phyloP scores from a whole-genome alignment of 2,888 invertebrate genomes.

The Cephus spinipes region DNA sequence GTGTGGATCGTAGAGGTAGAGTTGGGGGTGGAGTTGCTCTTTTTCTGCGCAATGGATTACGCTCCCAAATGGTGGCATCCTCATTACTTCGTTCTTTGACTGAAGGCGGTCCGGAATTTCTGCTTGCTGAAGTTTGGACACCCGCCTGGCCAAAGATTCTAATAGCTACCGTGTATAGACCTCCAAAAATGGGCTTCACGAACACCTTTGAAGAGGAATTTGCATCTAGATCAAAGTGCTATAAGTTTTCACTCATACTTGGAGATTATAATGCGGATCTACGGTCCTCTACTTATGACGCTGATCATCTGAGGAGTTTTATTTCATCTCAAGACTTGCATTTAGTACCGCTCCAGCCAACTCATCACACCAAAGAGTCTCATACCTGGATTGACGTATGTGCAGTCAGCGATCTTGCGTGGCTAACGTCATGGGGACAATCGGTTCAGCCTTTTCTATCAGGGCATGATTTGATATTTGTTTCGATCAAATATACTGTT shows the following conservation, averaged over 20 bases:
- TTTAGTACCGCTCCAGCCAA: background rate
- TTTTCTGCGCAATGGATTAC: background rate
- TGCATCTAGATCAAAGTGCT: background rate
- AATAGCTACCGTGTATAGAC: constrained; percentile 8
- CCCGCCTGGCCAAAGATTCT: background rate
- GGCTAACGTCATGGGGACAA: background rate
- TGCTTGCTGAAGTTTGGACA: constrained; percentile 9
- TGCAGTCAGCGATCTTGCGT: background rate
- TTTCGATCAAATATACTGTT: background rate
- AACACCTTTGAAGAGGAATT: constrained; percentile 6
- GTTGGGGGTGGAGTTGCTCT: constrained; percentile 10
- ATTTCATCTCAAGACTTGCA: constrained; percentile 1
- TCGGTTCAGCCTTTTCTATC: constrained; percentile 6
- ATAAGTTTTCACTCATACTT: background rate
- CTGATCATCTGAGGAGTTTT: background rate
- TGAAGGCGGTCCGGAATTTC: background rate
- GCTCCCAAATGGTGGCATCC: background rate
- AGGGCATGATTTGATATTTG: constrained; percentile 5
- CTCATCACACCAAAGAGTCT: constrained; percentile 10
- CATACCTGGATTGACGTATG: constrained; percentile 7
- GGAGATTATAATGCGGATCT: constrained; percentile 10
- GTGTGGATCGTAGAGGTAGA: constrained; percentile 7
- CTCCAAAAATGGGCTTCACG: no score
- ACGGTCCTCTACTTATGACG: background rate
- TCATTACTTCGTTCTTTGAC: background rate